Evolutionary conservation across 2,888 invertebrate genomes (phyloP), one percentile per base, ranked within the genome.

Genomic region (Cataglyphis albicans): DNA sequence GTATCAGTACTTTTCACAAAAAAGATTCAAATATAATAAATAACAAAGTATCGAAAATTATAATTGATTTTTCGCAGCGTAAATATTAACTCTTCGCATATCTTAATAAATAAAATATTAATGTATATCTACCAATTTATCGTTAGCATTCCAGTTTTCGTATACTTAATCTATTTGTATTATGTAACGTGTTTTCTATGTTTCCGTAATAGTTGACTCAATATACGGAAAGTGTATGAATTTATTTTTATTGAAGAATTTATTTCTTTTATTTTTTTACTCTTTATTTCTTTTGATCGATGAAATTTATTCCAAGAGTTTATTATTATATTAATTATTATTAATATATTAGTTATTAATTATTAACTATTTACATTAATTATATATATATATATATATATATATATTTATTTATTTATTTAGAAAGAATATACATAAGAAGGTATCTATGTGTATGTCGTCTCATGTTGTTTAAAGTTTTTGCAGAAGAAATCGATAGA

Each of bases 151-250:
- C n/a, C 12, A 44, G 12, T 76, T 52, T 29, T n/a, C 25, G 5
- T 57, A 12, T 76, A 76, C 68, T 76, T 68, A 15, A 3, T 65
- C 38, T 25, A 55, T 32, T 57, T 44, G 57, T 15, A 41, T 78
- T 68, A 68, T 59, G 7, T 59, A 78, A 78, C 21, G 18, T 18
- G 4, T 12, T 5, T 3, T 15, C 9, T 12, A 6, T 44, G 25
- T 68, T 65, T 55, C 41, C 12, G 15, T 12, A 15, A 32, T 29
- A 41, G 57, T 67, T 41, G 57, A 57, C 25, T 4, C 9, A n/a
- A 48, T 65, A 38, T 29, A 7, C n/a, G 29, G 12, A 57, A 67
- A 67, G 25, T 48, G 0, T 63, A 75, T 48, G 21, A 38, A 57
- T 7, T 3, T 10, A 21, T 57, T 55, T 35, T 55, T 35, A 3